Evolutionary conservation across 2,797 vertebrate genomes (phyloP).

Genomic region (Notolabrus celidotus): DNA sequence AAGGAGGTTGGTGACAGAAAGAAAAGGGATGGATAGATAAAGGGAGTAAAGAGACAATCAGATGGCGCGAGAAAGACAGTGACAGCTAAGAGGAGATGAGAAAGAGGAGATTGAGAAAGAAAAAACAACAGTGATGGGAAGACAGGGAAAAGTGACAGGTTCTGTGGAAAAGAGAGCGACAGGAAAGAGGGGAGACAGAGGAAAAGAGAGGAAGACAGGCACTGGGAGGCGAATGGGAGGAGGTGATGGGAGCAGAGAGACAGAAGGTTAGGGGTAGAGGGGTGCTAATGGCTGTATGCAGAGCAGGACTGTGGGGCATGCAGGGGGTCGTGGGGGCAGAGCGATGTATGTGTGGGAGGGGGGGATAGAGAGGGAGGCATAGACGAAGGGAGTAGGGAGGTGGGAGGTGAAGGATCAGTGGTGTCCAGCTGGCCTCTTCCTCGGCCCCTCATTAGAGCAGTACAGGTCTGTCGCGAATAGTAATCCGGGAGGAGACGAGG

Average conservation of each 20-base stretch:
- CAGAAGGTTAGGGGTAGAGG: constrained; percentile 69
- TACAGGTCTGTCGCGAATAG: constrained; percentile 68
- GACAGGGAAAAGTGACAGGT: constrained; percentile 66
- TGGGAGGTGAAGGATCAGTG: constrained; percentile 69
- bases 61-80: constrained; percentile 72
- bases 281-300: constrained; percentile 75
- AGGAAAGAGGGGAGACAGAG: constrained; percentile 53
- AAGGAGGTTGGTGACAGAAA: constrained; percentile 58
- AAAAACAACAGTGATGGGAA: constrained; percentile 60
- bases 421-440: constrained; percentile 78
- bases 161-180: constrained; percentile 55
- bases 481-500: constrained; percentile 53
- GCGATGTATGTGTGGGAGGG: constrained; percentile 17
- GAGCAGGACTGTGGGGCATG: constrained; percentile 60
- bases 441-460: constrained; percentile 77
- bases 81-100: constrained; percentile 76
- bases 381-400: constrained; percentile 47
- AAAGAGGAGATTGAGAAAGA: constrained; percentile 58
- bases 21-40: constrained; percentile 68
- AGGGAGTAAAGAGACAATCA: constrained; percentile 80
- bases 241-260: constrained; percentile 46
- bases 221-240: constrained; percentile 23
- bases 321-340: constrained; percentile 34
- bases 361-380: constrained; percentile 35
- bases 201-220: constrained; percentile 43